Evolutionary conservation across 1,140 invertebrate species (phyloP).

Genomic region (Gerris buenoi): DNA sequence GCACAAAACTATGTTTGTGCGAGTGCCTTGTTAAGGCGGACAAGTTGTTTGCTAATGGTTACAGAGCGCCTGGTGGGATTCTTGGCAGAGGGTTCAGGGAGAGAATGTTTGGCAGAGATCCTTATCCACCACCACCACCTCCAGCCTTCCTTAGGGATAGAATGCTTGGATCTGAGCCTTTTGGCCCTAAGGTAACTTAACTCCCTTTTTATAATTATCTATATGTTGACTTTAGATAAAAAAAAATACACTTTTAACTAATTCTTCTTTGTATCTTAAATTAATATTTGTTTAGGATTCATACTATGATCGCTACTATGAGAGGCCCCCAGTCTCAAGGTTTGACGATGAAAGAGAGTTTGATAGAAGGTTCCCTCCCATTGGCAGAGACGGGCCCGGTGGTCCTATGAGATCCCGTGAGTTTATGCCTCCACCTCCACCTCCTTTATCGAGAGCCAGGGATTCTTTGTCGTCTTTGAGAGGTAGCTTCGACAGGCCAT

Average conservation of each 20-base stretch:
- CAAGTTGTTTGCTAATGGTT: conserved; percentile 41
- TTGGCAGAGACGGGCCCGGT: conserved; percentile 45
- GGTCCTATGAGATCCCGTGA: conserved; percentile 38
- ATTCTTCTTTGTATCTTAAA: conserved; percentile 4
- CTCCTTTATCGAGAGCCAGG: conserved; percentile 12
- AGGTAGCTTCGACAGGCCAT: conserved; percentile 35
- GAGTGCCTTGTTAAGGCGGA: too few relatives aligned
- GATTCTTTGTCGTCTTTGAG: conserved; percentile 30
- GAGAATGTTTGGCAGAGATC: conserved; percentile 62
- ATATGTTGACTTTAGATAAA: not conserved
- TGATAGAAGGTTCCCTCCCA: conserved; percentile 55
- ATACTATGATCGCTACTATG: conserved; percentile 68
- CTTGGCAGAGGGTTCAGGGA: conserved; percentile 57
- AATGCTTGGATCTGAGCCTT: conserved; percentile 52
- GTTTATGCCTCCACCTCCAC: conserved; percentile 33
- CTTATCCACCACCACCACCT: conserved; percentile 66
- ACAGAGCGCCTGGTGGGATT: conserved; percentile 34
- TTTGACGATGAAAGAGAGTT: conserved; percentile 64
- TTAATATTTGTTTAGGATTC: conserved; percentile 39
- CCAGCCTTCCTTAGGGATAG: conserved; percentile 64
- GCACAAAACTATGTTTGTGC: too few relatives aligned
- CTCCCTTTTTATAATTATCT: conserved; percentile 1
- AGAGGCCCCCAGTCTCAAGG: conserved; percentile 35
- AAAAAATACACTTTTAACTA: not conserved
- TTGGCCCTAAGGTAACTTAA: not conserved